Conservation (phyloP, 2,113 vertebrate species). For the Rhipidura dahli region DNA sequence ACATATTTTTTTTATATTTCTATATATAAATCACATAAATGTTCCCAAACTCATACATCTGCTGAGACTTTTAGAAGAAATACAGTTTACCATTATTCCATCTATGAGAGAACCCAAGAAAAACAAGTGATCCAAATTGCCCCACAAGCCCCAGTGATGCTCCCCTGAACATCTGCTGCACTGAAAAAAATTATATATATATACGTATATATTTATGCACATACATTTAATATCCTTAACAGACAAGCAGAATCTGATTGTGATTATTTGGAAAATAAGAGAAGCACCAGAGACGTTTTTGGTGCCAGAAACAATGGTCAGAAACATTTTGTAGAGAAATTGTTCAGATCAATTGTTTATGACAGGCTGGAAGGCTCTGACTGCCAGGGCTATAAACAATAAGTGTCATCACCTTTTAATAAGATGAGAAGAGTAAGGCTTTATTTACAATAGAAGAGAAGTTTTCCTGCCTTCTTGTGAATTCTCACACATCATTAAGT, state of each 20-base stretch:
- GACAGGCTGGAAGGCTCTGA: background rate
- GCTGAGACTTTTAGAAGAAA: background rate
- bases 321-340: background rate
- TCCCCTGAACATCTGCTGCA: background rate
- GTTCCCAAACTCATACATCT: background rate
- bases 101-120: background rate
- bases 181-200: background rate
- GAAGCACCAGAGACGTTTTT: background rate
- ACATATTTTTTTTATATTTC: background rate
- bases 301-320: background rate
- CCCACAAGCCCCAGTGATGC: background rate
- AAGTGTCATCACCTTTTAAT: background rate
- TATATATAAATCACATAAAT: background rate
- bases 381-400: background rate
- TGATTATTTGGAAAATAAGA: background rate
- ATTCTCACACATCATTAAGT: background rate
- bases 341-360: background rate
- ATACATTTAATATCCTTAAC: background rate
- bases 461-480: conserved; percentile 14
- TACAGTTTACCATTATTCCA: background rate
- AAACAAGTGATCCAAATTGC: background rate
- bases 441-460: conserved; percentile 40
- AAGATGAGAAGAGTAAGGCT: conserved; percentile 34
- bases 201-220: background rate
- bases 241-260: background rate